These are phyloP conservation scores for Ypsolopha scabrella DNA, from an alignment of 2,888 invertebrate genomes.

Conservation along the genomic window DNA sequence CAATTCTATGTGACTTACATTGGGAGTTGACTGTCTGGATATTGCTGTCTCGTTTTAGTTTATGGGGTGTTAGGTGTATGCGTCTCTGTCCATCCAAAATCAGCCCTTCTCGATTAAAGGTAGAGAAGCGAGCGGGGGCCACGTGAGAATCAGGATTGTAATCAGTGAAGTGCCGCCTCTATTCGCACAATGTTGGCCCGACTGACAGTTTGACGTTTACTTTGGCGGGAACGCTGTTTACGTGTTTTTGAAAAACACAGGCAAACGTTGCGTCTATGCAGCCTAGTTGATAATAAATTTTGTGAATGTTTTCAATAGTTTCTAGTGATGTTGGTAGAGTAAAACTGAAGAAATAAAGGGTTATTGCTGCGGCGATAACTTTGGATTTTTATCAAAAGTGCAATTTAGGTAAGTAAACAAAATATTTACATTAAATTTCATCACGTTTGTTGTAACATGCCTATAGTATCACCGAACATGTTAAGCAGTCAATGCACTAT, in stretches of 20 bases:
- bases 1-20: conserved; percentile 63
- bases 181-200: conserved; percentile 57
- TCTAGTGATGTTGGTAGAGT: conserved; percentile 46
- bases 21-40: conserved; percentile 46
- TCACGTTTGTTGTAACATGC: background rate
- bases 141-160: conserved; percentile 66
- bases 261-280: conserved; percentile 22
- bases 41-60: conserved; percentile 37
- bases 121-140: conserved; percentile 36
- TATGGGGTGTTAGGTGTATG: conserved; percentile 31
- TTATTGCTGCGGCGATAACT: conserved; percentile 63
- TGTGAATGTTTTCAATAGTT: conserved; percentile 29
- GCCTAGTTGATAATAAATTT: conserved; percentile 16
- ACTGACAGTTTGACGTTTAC: conserved; percentile 61
- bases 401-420: conserved; percentile 37
- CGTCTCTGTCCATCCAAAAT: conserved; percentile 26
- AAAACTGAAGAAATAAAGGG: conserved; percentile 52
- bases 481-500: too few relatives aligned
- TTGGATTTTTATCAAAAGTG: conserved; percentile 45
- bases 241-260: conserved; percentile 24
- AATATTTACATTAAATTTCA: background rate
- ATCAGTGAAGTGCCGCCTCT: conserved; percentile 66
- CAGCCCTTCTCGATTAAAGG: conserved; percentile 52
- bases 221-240: conserved; percentile 55
- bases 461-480: background rate